Evolutionary conservation across 2,888 invertebrate genomes (phyloP).

Genomic region (Philereme transversata): DNA sequence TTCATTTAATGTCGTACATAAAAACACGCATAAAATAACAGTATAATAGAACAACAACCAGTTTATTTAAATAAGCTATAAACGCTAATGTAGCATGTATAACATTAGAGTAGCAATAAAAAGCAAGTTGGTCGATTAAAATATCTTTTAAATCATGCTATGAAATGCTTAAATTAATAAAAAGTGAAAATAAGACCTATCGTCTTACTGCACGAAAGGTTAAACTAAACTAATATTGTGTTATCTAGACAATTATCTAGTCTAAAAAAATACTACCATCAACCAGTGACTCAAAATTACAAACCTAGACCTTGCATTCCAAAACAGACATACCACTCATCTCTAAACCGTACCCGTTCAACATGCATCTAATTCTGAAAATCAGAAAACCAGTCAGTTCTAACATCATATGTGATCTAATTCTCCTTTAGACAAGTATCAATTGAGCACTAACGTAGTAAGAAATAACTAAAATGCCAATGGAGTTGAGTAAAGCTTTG

Average conservation of each 20-base stretch:
- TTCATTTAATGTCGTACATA: too few relatives aligned
- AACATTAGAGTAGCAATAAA: too few relatives aligned
- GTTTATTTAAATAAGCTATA: too few relatives aligned
- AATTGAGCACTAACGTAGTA: conserved; percentile 35
- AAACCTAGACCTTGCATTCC: conserved; percentile 20
- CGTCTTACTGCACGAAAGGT: conserved; percentile 58
- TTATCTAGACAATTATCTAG: conserved; percentile 13
- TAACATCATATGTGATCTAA: conserved; percentile 38
- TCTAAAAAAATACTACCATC: conserved; percentile 6
- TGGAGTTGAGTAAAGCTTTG: background rate
- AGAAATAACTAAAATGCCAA: conserved; percentile 2
- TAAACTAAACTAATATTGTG: conserved; percentile 9
- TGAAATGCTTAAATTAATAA: conserved; percentile 29
- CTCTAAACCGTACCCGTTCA: conserved; percentile 61
- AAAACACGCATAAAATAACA: too few relatives aligned
- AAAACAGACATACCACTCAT: conserved; percentile 57
- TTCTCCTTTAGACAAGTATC: conserved; percentile 34
- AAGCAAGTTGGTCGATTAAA: too few relatives aligned
- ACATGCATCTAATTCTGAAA: conserved; percentile 73
- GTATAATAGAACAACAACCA: too few relatives aligned
- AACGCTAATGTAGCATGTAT: too few relatives aligned
- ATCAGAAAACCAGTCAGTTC: conserved; percentile 54
- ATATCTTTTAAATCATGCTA: conserved; percentile 34
- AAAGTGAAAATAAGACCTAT: conserved; percentile 17
- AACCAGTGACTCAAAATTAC: conserved; percentile 10